Evolutionary conservation across 2,888 invertebrate species (phyloP), one percentile per base, ranked within the genome.

Genomic region (Zygothrica quintamaculata): DNA sequence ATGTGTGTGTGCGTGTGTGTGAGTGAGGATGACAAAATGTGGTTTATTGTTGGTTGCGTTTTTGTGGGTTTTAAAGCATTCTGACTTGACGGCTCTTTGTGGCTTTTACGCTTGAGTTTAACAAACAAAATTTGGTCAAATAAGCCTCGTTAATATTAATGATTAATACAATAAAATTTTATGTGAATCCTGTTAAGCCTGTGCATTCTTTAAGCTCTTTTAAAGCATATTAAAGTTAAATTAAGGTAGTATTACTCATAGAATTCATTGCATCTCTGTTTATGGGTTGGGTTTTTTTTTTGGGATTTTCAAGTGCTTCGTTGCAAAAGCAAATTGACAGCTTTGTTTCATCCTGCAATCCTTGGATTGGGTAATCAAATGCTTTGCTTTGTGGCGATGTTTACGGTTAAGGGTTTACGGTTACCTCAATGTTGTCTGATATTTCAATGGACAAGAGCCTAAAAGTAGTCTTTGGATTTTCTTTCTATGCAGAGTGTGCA

Each of bases 381-480:
- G 86, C 70, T 64, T 73, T 80, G 70, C 86, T 84, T 80, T 86
- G 84, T 69, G 64, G 56, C 57, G 58, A 48, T 71, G 75, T 79
- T 71, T 71, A 58, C 65, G 50, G 58, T 79, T 71, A 67, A 58
- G 61, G 50, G 58, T 22, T 57, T 65, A 61, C 51, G 33, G 75
- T 74, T 59, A 62, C 66, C 72, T 57, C 72, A 84, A 74, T 5
- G 76, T 51, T 66, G 61, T 43, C 77, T 84, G 57, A 59, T 67
- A 56, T 73, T 79, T 79, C 73, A 51, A 43, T 44, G 46, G 52
- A 29, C 9, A 25, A 12, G 7, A 11, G 57, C 59, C 56, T 50
- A 53, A 74, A 53, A 65, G 55, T 50, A 47, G 13, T 15, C 33
- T 31, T 48, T 62, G 43, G 47, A 9, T 7, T 29, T 39, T 31